Conservation (phyloP, 2,113 vertebrate species). For the Pavo muticus region DNA sequence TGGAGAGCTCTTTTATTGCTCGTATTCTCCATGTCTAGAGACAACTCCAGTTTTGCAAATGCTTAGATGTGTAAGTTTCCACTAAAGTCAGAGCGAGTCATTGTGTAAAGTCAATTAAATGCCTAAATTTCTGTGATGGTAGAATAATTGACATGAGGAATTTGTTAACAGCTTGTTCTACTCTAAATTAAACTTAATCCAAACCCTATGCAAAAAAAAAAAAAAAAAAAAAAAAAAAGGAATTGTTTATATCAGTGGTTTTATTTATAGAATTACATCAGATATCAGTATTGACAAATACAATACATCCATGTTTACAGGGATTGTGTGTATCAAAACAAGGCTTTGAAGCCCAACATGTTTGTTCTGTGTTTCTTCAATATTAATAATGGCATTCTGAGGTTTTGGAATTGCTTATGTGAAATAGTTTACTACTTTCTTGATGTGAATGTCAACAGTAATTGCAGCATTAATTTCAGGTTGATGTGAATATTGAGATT, state of each 20-base stretch:
- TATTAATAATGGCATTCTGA: conserved; percentile 68
- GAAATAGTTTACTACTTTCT: conserved; percentile 76
- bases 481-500: conserved; percentile 77
- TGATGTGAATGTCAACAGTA: conserved; percentile 71
- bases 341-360: conserved; percentile 58
- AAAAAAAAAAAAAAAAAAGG: background rate
- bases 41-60: conserved; percentile 39
- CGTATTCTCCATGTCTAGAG: conserved; percentile 57
- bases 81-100: conserved; percentile 24
- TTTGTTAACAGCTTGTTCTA: conserved; percentile 67
- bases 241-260: conserved; percentile 66
- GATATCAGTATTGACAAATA: conserved; percentile 72
- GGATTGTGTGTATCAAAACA: conserved; percentile 65
- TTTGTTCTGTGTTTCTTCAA: conserved; percentile 70
- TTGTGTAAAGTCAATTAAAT: conserved; percentile 22
- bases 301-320: conserved; percentile 75
- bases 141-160: conserved; percentile 29
- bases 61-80: conserved; percentile 24
- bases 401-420: conserved; percentile 71
- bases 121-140: conserved; percentile 33
- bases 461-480: conserved; percentile 79
- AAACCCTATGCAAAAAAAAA: conserved; percentile 80
- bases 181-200: conserved; percentile 63
- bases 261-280: conserved; percentile 74
- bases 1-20: conserved; percentile 77